These are phyloP conservation scores for Wiebesia pumilae DNA, from an alignment of 1,140 invertebrate genomes.

Conservation along the genomic window DNA sequence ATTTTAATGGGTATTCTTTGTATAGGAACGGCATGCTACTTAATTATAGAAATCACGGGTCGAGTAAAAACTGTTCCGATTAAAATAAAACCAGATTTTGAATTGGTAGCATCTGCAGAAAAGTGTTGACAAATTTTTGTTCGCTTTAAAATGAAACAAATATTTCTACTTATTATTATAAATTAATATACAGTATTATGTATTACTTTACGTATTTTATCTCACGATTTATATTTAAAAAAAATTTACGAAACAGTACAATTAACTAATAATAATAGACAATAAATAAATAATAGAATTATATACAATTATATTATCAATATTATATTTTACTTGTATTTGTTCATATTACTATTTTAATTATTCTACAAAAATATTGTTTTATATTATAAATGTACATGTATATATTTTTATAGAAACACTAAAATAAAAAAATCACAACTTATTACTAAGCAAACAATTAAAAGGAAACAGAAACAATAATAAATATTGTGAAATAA, in stretches of 20 bases:
- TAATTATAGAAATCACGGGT: conserved; percentile 64
- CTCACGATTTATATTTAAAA: no score
- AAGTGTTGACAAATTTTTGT: conserved; percentile 15
- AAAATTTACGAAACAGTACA: neutral
- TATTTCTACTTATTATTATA: no score
- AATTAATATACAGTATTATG: neutral
- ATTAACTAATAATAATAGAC: neutral
- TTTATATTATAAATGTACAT: neutral
- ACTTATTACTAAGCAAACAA: neutral
- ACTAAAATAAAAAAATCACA: neutral
- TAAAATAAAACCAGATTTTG: conserved; percentile 64
- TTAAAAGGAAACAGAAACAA: neutral
- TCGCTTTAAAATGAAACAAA: neutral
- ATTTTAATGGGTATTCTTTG: conserved; percentile 83
- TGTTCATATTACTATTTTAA: neutral
- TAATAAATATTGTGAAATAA: conserved; percentile 44
- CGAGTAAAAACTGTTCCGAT: conserved; percentile 50
- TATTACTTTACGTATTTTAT: neutral
- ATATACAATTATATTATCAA: neutral
- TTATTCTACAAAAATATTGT: neutral
- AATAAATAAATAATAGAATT: neutral
- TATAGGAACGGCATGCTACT: conserved; percentile 85
- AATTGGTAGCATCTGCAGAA: conserved; percentile 60
- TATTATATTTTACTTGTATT: neutral
- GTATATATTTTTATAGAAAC: neutral